phyloP scores from a whole-genome alignment of 2,113 vertebrate species.

The Megaptera novaeangliae region DNA sequence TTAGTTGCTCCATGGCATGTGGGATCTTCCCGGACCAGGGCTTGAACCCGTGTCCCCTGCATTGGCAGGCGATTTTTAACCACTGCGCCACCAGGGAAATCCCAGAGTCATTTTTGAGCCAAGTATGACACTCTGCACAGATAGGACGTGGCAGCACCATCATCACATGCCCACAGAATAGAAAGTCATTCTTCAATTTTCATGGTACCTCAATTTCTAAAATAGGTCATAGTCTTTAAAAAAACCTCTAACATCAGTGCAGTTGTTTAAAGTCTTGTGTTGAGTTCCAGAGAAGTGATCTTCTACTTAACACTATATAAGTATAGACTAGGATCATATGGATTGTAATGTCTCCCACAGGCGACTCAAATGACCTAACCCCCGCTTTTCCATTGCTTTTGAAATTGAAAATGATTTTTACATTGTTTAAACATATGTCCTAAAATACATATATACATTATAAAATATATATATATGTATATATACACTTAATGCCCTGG shows the following conservation, averaged over 20 bases:
- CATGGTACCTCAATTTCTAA: neutral
- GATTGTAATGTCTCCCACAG: neutral
- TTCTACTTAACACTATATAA: neutral
- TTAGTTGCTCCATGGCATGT: no score
- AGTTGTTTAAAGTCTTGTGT: neutral
- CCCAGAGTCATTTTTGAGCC: neutral
- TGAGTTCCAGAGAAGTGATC: neutral
- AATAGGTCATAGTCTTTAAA: neutral
- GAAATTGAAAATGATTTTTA: constrained; percentile 29
- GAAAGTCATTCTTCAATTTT: neutral
- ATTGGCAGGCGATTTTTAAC: no score
- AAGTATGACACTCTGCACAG: neutral
- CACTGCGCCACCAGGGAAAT: no score
- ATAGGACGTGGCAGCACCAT: neutral
- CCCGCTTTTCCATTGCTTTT: neutral
- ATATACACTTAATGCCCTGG: neutral
- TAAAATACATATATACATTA: neutral
- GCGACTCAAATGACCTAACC: neutral
- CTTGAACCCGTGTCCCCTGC: no score
- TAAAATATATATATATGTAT: neutral
- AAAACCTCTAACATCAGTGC: neutral
- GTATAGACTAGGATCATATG: neutral
- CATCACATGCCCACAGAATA: neutral
- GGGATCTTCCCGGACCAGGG: no score
- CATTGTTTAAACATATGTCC: neutral